Base-by-base conservation (phyloP, 2,113 vertebrate genomes). In the Panurus biarmicus region DNA sequence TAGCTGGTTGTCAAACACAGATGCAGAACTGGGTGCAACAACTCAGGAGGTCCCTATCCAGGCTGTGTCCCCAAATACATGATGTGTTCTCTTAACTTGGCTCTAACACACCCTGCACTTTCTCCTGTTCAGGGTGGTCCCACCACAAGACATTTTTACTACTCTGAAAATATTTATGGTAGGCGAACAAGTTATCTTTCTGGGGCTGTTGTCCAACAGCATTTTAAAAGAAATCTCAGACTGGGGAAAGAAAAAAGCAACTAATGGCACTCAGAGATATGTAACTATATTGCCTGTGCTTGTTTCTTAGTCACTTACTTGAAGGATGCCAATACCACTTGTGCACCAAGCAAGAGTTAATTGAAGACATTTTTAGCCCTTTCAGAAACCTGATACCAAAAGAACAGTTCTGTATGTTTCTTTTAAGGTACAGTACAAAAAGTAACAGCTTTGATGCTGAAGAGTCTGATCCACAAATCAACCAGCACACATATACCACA, bases 381-480 rank as follows among this genome's bases (percentile, higher is more conserved):
- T 91, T 90, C 17, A 57, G 36, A 67, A 94, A 44, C 14, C 21
- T 57, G 38, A 74, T 50, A 74, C 9, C 62, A 72, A 95, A 97
- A 95, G 76, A 91, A 75, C 48, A 87, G 66, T 78, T 95, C 69
- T 91, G 23, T 74, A 73, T 86, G 38, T 57, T 67, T 90, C 15
- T 33, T 58, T 80, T 79, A 94, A 76, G 16, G 56, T 10, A 47
- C 6, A 54, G 66, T 67, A 92, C 76, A 95, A 54, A 91, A 89
- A 89, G 7, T 21, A 89, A 71, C 35, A 75, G 36, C 45, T 94
- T 72, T 89, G 71, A 92, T 28, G 84, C 75, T 86, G 88, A 35
- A 56, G 60, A 81, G 71, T 60, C 85, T 88, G 94, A 95, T 73
- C 45, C 14, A 72, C 53, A 80, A 91, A 83, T 74, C 51, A 85